A percentile compares a stretch with the other conserved stretches of the same genome.
Evolutionary conservation across 2,113 vertebrate species (phyloP).

Genomic region (Sylvilagus bachmani): DNA sequence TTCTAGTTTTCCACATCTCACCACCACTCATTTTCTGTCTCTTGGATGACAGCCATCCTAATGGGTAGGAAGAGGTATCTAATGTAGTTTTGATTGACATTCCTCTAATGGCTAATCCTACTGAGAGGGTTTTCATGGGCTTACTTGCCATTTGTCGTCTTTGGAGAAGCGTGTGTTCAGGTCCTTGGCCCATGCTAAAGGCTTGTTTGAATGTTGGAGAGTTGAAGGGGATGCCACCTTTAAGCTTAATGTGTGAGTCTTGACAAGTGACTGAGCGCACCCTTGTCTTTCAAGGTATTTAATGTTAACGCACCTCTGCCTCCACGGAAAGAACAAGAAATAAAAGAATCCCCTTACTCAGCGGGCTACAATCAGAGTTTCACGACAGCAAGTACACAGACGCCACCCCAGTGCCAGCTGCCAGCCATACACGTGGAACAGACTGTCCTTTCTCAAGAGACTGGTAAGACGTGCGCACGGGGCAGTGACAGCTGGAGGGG

Average conservation of each 20-base stretch:
- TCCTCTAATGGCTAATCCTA: not conserved
- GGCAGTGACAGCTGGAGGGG: not conserved
- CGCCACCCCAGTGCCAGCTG: conserved; percentile 92
- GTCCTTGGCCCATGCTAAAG: not conserved
- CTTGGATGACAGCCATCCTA: not conserved
- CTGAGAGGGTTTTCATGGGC: not conserved
- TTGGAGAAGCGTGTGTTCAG: conserved; percentile 44
- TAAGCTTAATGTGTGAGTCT: not conserved
- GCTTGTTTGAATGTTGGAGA: not conserved
- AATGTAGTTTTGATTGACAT: not conserved
- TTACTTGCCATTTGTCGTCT: not conserved
- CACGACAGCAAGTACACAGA: conserved; percentile 95
- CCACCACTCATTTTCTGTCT: not conserved
- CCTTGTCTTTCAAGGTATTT: conserved; percentile 90
- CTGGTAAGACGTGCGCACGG: conserved; percentile 70
- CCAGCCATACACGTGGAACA: conserved; percentile 89
- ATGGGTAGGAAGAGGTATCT: not conserved
- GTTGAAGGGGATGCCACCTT: not conserved
- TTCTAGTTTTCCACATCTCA: not conserved
- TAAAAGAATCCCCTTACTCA: conserved; percentile 88
- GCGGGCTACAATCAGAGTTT: conserved; percentile 89
- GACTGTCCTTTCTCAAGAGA: conserved; percentile 87
- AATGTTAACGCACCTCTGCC: conserved; percentile 91
- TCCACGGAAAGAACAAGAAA: conserved; percentile 89
- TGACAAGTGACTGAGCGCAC: not conserved